phyloP scores from a whole-genome alignment of 1,140 invertebrate genomes.

The Drosophila grimshawi region DNA sequence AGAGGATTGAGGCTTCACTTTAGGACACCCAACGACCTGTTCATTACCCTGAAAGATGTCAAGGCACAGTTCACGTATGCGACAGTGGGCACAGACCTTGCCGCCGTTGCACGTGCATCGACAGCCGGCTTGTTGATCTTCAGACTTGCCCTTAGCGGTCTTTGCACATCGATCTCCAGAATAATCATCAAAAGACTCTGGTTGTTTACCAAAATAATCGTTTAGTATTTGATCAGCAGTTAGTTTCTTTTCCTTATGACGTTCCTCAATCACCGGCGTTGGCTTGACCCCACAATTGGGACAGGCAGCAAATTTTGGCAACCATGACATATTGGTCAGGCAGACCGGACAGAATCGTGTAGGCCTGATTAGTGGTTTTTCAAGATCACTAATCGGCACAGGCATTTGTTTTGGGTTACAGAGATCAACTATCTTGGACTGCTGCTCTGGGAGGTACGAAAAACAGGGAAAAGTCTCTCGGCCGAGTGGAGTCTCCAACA shows the following conservation, averaged over 20 bases:
- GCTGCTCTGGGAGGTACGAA: constrained; percentile 4
- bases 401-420: constrained; percentile 7
- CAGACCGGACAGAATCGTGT: constrained; percentile 69
- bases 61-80: constrained; percentile 63
- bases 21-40: constrained; percentile 9
- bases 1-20: constrained; percentile 19
- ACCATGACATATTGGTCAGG: constrained; percentile 73
- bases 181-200: constrained; percentile 6
- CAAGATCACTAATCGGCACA: constrained; percentile 32
- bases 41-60: constrained; percentile 61
- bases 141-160: not conserved
- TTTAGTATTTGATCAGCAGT: constrained; percentile 64
- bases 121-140: constrained; percentile 43
- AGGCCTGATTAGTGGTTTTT: constrained; percentile 41
- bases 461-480: constrained; percentile 32
- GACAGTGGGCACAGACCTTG: constrained; percentile 72
- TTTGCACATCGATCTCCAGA: constrained; percentile 30
- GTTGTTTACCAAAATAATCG: constrained; percentile 52
- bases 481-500: not conserved
- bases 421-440: constrained; percentile 7
- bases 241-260: constrained; percentile 37
- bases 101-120: constrained; percentile 65
- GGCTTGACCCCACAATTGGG: constrained; percentile 69
- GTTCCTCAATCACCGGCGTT: constrained; percentile 49
- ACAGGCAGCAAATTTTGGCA: constrained; percentile 68